Conservation (phyloP, 2,888 invertebrate species). For the Latheticus oryzae region DNA sequence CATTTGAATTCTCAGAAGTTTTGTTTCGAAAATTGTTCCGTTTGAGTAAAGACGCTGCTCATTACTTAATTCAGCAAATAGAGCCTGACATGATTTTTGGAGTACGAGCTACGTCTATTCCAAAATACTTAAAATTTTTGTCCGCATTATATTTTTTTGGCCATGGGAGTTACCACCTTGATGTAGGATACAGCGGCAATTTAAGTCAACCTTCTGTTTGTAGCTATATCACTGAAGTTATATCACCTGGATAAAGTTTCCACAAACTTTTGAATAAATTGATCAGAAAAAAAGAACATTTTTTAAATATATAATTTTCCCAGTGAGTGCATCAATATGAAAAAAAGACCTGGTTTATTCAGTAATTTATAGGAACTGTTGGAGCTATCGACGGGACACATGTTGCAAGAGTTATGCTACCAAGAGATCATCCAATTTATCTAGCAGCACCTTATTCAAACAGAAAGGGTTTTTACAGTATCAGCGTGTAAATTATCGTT, state of each 20-base stretch:
- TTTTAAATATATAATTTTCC: too few species aligned
- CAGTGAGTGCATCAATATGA: too few species aligned
- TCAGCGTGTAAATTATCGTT: conserved; percentile 11
- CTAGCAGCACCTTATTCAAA: conserved; percentile 11
- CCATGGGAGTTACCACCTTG: conserved; percentile 17
- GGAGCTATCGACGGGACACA: conserved; percentile 31
- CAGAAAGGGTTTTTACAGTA: conserved; percentile 29
- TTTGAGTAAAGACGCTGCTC: not conserved
- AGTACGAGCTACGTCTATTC: not conserved
- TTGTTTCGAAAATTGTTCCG: not conserved
- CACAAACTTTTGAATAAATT: conserved; percentile 9
- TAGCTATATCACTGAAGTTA: conserved; percentile 1
- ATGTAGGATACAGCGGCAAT: not conserved
- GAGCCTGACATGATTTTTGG: not conserved
- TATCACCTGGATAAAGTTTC: not conserved
- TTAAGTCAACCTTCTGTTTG: conserved; percentile 27
- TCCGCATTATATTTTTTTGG: conserved; percentile 23
- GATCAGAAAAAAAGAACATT: conserved; percentile 10
- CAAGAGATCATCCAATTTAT: conserved; percentile 4
- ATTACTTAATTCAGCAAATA: not conserved
- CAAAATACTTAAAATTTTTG: conserved; percentile 1
- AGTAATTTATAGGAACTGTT: conserved; percentile 1
- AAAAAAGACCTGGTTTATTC: too few species aligned
- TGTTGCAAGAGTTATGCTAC: conserved; percentile 16
- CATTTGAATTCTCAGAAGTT: not conserved